A percentile compares a stretch with the other conserved stretches of the same genome.
These are phyloP conservation scores for Monopis laevigella DNA, from an alignment of 2,888 invertebrate species.

Conservation along the genomic window DNA sequence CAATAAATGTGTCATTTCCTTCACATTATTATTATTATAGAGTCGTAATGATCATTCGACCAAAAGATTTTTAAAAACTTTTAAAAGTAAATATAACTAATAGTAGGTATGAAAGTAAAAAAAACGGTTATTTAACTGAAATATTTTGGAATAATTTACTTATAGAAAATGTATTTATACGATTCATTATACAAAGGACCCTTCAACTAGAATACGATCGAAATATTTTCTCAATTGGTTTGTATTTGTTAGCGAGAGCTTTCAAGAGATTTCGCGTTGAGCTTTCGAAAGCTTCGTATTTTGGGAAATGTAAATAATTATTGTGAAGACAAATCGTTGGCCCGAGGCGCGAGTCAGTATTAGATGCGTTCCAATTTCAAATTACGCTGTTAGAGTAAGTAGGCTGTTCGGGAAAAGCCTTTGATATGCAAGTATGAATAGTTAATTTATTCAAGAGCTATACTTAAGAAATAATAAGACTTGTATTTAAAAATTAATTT, in stretches of 20 bases:
- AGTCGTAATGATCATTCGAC: too few species aligned
- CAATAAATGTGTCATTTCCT: too few species aligned
- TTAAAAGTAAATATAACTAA: too few species aligned
- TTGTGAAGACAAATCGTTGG: constrained; percentile 9
- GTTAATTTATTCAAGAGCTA: too few species aligned
- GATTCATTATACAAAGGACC: background rate
- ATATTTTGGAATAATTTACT: background rate
- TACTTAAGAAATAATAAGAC: too few species aligned
- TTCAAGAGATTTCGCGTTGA: constrained; percentile 10
- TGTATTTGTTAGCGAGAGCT: constrained; percentile 11
- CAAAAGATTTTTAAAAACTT: too few species aligned
- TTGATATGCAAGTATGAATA: background rate
- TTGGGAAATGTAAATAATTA: constrained; percentile 11
- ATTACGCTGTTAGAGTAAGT: background rate
- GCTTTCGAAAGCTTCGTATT: constrained; percentile 7
- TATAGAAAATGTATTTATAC: too few species aligned
- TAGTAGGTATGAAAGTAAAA: too few species aligned
- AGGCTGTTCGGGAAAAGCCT: background rate
- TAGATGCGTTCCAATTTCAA: background rate
- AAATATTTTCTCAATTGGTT: constrained; percentile 8
- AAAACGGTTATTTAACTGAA: too few species aligned
- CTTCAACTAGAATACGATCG: background rate
- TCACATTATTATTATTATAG: too few species aligned
- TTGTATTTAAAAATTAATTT: too few species aligned
- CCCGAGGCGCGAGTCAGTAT: background rate